Base-by-base conservation (phyloP, 2,888 invertebrate genomes). In the Bibio marci region DNA sequence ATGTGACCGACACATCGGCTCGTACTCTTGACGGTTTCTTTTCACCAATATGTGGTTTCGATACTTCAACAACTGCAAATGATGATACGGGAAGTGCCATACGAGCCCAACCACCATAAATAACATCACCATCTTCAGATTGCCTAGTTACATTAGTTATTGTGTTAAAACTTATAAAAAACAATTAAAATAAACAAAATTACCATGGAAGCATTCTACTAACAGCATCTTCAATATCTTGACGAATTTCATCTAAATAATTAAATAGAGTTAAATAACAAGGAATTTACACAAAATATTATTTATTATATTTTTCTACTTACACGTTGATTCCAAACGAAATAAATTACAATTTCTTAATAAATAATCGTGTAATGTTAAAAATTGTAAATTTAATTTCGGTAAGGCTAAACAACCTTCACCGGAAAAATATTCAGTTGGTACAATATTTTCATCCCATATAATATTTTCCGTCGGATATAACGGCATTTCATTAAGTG, bases 371-470 rank as follows among this genome's bases (percentile, higher is more conserved):
- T 98, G 97, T 5, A 99, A 65, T 0, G 98, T 98, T 11, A 99
- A 69, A 60, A 98, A 99, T 63, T 99, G 98, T 6, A 99, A 69
- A 65, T 98, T 98, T 4, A 99, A 65, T 59, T 98, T 99, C 1
- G 98, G 97, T 45, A 99, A 65, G 0, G 98, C 97, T 26, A 99
- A 67, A 50, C 90, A 90, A 15, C 83, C 90, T 59, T 97, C 95
- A 1, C 95, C 94, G 31, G 88, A 86, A 64, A 86, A 97, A 57
- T 94, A 94, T 52, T 97, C 94, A 0, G 91, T 86, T 0, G 98
- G 98, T 1, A 99, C 97, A 32, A 98, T 77, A 56, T 97, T 95
- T 59, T 98, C 95, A 61, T 99, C 91, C 98, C 98, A 99, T 49
- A 98, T 91, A 3, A 97, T 81, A 43, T 86, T 80, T 58, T 99